A percentile compares a stretch with the other conserved stretches of the same genome.
Conservation (phyloP, 2,113 vertebrate species). For the Nestor notabilis region DNA sequence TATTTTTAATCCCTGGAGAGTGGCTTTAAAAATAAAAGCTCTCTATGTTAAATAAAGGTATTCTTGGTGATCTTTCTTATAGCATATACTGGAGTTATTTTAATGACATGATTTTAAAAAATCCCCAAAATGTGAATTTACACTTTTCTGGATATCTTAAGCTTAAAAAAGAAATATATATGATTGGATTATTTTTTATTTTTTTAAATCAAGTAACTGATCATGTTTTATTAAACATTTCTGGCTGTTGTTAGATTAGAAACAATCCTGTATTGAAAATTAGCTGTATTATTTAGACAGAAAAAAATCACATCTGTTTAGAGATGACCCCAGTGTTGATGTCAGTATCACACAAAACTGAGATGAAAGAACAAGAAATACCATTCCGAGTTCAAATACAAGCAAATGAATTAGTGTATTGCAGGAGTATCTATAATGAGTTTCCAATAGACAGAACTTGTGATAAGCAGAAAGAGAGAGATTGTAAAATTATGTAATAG, state of each 20-base stretch:
- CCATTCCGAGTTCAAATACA: neutral
- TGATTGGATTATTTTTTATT: neutral
- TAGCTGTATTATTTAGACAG: neutral
- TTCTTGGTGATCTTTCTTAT: neutral
- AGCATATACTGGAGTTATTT: neutral
- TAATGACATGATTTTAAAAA: neutral
- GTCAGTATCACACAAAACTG: neutral
- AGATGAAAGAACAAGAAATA: neutral
- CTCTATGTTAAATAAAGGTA: neutral
- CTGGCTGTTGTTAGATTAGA: neutral
- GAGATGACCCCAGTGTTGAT: neutral
- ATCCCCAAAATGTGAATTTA: neutral
- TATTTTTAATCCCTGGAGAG: neutral
- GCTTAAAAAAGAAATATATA: neutral
- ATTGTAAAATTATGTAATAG: neutral
- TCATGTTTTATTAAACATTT: neutral
- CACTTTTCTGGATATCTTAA: neutral
- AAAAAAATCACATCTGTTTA: neutral
- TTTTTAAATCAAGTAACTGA: neutral
- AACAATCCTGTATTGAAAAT: neutral
- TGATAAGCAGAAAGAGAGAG: neutral
- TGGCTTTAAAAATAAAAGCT: neutral
- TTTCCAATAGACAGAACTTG: neutral
- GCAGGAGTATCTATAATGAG: neutral
- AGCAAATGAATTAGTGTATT: neutral